Conservation (phyloP, 2,113 vertebrate species). For the Phoxinus phoxinus region DNA sequence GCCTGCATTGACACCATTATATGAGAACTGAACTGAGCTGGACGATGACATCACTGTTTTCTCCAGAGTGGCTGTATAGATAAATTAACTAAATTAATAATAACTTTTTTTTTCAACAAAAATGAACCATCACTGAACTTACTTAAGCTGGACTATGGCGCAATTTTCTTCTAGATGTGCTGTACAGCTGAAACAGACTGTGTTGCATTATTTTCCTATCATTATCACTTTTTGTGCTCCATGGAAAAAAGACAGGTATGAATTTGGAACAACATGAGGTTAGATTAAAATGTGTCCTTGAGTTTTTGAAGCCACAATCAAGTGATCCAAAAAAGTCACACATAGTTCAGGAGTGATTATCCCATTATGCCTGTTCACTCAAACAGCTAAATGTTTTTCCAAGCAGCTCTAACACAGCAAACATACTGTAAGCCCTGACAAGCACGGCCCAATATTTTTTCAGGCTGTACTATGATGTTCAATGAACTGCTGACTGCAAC, state of each 20-base stretch:
- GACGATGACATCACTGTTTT: no score
- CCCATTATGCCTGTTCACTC: slow-evolving; percentile 29
- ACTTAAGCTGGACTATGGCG: no score
- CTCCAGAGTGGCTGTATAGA: no score
- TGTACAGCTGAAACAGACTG: no score
- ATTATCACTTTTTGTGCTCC: neutral
- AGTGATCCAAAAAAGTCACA: slow-evolving; percentile 1
- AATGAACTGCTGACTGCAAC: slow-evolving; percentile 58
- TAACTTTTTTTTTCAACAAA: no score
- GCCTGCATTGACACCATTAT: no score
- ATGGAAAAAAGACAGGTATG: neutral
- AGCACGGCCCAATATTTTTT: slow-evolving; percentile 64
- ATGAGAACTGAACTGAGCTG: no score
- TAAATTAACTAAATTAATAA: no score
- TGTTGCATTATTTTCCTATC: no score
- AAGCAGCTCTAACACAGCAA: slow-evolving; percentile 65
- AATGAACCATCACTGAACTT: no score
- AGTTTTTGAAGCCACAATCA: neutral
- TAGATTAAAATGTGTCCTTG: neutral
- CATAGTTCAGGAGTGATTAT: slow-evolving; percentile 38
- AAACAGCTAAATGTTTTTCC: slow-evolving; percentile 60
- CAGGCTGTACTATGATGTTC: slow-evolving; percentile 61
- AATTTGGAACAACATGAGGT: neutral
- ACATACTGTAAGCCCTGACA: slow-evolving; percentile 50
- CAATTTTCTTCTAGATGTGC: no score